phyloP scores from a whole-genome alignment of 2,113 vertebrate species.

The Pedionomus torquatus region DNA sequence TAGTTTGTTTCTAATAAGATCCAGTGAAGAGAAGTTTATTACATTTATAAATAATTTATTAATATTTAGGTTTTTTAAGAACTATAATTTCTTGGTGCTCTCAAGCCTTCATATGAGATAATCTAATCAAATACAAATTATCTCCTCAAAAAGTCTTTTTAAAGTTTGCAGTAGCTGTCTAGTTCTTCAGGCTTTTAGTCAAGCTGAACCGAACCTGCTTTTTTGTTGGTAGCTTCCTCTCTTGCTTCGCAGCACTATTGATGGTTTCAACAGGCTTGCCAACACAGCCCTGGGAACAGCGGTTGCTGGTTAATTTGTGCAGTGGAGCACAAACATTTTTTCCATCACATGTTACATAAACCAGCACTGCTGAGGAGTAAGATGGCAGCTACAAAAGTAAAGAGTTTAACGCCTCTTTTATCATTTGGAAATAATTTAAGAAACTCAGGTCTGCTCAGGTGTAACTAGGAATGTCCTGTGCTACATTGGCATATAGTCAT shows the following conservation, averaged over 20 bases:
- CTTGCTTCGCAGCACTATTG: constrained; percentile 26
- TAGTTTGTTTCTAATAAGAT: not conserved
- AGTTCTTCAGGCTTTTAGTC: not conserved
- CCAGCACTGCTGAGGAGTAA: not conserved
- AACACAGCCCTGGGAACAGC: constrained; percentile 35
- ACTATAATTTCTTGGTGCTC: not conserved
- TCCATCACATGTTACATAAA: constrained; percentile 11
- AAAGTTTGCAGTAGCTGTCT: not conserved
- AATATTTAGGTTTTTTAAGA: not conserved
- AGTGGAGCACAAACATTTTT: constrained; percentile 52
- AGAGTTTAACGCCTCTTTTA: not conserved
- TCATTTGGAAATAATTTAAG: not conserved
- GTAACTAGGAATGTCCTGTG: not conserved
- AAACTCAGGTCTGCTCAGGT: not conserved
- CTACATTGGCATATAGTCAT: not conserved
- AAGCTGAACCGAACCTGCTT: not conserved
- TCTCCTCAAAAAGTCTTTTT: not conserved
- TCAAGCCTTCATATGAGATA: not conserved
- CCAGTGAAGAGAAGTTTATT: not conserved
- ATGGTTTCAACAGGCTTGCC: constrained; percentile 41
- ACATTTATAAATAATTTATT: not conserved
- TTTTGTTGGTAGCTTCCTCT: constrained; percentile 11
- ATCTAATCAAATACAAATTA: not conserved
- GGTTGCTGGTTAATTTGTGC: constrained; percentile 51
- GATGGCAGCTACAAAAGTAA: not conserved